These are phyloP conservation scores for Tragelaphus strepsiceros DNA, from an alignment of 2,113 vertebrate species.

Conservation along the genomic window DNA sequence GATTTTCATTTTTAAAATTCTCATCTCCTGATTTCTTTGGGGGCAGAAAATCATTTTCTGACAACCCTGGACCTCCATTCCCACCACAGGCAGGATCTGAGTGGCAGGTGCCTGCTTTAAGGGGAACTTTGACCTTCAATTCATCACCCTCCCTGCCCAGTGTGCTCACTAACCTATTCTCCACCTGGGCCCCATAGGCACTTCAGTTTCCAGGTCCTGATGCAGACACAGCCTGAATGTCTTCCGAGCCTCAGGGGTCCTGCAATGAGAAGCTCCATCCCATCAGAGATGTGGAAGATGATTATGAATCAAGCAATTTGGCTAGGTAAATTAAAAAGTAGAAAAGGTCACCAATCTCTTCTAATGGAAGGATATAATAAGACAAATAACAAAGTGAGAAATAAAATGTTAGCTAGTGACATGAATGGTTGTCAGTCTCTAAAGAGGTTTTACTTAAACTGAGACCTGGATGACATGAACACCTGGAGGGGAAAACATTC, in stretches of 20 bases:
- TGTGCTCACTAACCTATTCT: background rate
- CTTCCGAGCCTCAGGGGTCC: background rate
- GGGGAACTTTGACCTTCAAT: rapidly evolving
- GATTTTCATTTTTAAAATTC: background rate
- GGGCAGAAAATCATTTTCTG: background rate
- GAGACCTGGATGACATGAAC: background rate
- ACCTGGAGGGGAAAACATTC: background rate
- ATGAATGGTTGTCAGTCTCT: background rate
- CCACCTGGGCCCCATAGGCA: background rate
- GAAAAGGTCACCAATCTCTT: background rate
- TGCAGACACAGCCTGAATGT: background rate
- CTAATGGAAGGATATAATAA: background rate
- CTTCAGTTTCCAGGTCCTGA: background rate
- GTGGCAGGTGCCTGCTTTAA: background rate
- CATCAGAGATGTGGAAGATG: background rate
- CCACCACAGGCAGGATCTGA: background rate
- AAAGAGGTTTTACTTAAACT: background rate
- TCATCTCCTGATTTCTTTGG: background rate
- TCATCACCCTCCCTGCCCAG: background rate
- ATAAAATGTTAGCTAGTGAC: background rate
- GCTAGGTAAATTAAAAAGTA: background rate
- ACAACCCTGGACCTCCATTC: background rate
- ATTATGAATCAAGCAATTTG: background rate
- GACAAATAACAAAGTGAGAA: background rate
- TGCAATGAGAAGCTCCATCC: background rate